phyloP scores from a whole-genome alignment of 1,140 invertebrate genomes.

The Nephila pilipes region DNA sequence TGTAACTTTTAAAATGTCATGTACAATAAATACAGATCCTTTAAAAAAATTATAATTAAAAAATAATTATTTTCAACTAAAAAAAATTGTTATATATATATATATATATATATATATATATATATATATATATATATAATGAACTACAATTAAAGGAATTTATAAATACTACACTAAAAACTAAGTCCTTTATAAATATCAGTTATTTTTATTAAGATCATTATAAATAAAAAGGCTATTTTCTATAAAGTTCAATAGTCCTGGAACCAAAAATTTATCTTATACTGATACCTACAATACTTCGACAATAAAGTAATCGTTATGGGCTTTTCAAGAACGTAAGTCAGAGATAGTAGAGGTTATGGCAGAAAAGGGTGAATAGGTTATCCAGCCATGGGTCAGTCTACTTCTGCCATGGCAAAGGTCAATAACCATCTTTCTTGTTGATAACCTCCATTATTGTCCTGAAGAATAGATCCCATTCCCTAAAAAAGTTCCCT shows the following conservation, averaged over 20 bases:
- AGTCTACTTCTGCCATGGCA: neutral
- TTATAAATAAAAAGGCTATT: neutral
- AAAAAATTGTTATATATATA: too few species aligned
- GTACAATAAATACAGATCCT: too few species aligned
- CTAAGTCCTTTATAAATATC: too few species aligned
- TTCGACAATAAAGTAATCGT: neutral
- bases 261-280: neutral
- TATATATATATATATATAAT: too few species aligned
- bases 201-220: too few species aligned
- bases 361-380: neutral
- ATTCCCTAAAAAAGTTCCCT: neutral
- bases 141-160: too few species aligned
- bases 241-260: neutral
- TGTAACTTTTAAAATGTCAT: too few species aligned
- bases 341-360: neutral
- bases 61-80: too few species aligned
- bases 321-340: neutral
- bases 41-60: too few species aligned
- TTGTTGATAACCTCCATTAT: constrained; percentile 18
- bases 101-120: too few species aligned
- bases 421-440: constrained; percentile 27
- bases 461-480: neutral
- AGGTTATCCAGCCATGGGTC: constrained; percentile 30
- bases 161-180: too few species aligned
- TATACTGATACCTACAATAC: neutral